Conservation (phyloP, 2,888 invertebrate genomes). For the Cryptus armator region DNA sequence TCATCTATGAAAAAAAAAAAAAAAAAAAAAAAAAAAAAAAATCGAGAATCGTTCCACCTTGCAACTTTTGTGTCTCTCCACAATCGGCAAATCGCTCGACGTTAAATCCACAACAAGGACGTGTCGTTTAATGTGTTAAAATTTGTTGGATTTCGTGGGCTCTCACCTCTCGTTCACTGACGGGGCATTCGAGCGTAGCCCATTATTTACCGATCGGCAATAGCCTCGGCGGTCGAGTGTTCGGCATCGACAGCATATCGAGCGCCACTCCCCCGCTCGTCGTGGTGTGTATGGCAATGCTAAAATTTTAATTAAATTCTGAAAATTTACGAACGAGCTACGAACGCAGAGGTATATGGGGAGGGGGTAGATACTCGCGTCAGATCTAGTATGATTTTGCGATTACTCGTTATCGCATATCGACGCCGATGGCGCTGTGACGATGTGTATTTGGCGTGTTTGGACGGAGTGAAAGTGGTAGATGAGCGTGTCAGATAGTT, state of each 20-base stretch:
- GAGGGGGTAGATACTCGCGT: conserved; percentile 30
- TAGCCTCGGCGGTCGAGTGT: conserved; percentile 40
- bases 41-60: not conserved
- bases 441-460: conserved; percentile 5
- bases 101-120: conserved; percentile 8
- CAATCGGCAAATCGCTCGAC: not conserved
- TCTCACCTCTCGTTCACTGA: not conserved
- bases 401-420: conserved; percentile 54
- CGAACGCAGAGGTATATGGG: not conserved
- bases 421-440: not conserved
- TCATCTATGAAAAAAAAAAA: not conserved
- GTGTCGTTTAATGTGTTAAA: conserved; percentile 35
- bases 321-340: conserved; percentile 76
- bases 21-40: not conserved
- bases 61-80: not conserved
- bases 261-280: conserved; percentile 15
- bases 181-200: conserved; percentile 33
- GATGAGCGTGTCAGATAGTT: conserved; percentile 24
- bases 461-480: conserved; percentile 15
- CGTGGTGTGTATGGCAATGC: conserved; percentile 56
- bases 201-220: conserved; percentile 50
- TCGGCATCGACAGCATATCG: conserved; percentile 65
- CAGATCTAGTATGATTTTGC: conserved; percentile 77
- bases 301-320: conserved; percentile 79
- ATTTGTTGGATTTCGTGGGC: conserved; percentile 13